phyloP scores from a whole-genome alignment of 2,113 vertebrate genomes.

The Bambusicola thoracicus region DNA sequence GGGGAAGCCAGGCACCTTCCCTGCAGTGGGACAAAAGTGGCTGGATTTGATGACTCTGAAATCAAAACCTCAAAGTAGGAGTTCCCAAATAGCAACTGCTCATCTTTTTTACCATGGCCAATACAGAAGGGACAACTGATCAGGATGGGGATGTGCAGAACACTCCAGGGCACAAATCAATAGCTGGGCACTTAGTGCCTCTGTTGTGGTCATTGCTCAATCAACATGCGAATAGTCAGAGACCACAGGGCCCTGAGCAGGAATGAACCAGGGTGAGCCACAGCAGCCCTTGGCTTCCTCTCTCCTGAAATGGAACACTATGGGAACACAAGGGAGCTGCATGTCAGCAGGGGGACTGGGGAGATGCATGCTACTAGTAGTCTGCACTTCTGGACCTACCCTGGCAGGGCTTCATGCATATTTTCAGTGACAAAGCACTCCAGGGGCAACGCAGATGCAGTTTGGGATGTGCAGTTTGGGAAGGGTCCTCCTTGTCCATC shows the following conservation, averaged over 20 bases:
- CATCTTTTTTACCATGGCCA: neutral
- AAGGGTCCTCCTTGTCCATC: neutral
- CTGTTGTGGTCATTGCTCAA: neutral
- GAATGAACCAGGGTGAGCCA: neutral
- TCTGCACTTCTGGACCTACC: neutral
- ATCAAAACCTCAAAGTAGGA: neutral
- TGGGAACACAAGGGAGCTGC: neutral
- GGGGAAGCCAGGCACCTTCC: neutral
- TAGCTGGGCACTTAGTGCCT: neutral
- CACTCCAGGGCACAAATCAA: neutral
- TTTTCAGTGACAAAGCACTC: neutral
- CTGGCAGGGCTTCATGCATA: neutral
- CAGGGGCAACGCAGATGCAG: neutral
- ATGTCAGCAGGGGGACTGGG: neutral
- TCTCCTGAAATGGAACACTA: neutral
- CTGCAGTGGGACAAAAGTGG: neutral
- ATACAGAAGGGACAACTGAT: neutral
- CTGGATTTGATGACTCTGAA: neutral
- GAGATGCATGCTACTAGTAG: neutral
- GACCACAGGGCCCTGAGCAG: neutral
- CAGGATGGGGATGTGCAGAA: neutral
- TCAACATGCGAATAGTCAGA: neutral
- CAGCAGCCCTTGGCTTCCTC: neutral
- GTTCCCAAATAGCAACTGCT: neutral
- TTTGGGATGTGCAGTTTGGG: neutral